Evolutionary conservation across 2,888 invertebrate species (phyloP).

Genomic region (Rapana venosa): DNA sequence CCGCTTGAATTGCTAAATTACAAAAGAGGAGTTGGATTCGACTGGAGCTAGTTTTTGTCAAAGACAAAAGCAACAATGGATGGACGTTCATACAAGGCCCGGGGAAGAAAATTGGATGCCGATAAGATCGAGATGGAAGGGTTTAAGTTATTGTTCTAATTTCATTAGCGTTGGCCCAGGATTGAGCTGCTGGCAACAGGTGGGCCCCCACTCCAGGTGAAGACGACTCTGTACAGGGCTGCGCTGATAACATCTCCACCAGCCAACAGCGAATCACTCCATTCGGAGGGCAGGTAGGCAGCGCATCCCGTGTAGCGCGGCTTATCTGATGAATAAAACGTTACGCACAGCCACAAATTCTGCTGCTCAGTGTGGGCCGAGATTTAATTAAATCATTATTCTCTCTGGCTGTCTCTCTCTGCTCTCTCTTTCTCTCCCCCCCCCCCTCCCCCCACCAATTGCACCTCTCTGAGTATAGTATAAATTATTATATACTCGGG

Average conservation of each 20-base stretch:
- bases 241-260: background rate
- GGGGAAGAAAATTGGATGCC: background rate
- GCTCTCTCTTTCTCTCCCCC: background rate
- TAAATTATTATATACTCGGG: background rate
- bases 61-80: background rate
- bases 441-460: no score
- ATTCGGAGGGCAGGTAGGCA: no score
- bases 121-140: background rate
- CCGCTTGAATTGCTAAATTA: background rate
- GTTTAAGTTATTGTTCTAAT: slow-evolving; percentile 8
- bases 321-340: slow-evolving; percentile 7
- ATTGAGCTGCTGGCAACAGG: background rate
- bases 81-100: background rate
- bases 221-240: background rate
- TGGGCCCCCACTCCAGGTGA: background rate
- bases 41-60: background rate
- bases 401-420: background rate
- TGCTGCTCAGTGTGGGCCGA: background rate
- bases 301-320: background rate
- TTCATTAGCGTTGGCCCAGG: background rate
- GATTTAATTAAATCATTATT: background rate
- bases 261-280: background rate
- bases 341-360: slow-evolving; percentile 1
- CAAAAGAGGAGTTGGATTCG: background rate
- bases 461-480: no score